These are phyloP conservation scores for Limnephilus marmoratus DNA, from an alignment of 2,888 invertebrate species.

Conservation along the genomic window DNA sequence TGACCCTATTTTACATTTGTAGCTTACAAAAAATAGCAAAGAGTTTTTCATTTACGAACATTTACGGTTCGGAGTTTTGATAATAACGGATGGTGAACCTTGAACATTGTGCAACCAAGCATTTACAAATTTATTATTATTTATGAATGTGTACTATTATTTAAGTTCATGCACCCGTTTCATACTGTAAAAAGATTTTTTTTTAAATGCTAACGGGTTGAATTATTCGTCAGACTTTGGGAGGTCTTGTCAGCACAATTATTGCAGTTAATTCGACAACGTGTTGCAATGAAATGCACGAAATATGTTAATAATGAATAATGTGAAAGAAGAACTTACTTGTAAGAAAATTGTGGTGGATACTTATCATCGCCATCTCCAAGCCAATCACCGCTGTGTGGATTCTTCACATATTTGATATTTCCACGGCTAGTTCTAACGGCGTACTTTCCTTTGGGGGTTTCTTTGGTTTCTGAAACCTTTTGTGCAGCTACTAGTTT, in stretches of 20 bases:
- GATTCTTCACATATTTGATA: slow-evolving; percentile 48
- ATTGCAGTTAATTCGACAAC: background rate
- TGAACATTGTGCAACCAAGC: background rate
- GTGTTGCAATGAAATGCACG: too few relatives aligned
- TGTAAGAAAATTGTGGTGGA: slow-evolving; percentile 60
- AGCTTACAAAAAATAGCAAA: background rate
- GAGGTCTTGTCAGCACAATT: background rate
- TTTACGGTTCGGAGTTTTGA: background rate
- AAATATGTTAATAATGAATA: background rate
- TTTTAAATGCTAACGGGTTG: too few relatives aligned
- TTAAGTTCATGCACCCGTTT: background rate
- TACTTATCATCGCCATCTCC: slow-evolving; percentile 38
- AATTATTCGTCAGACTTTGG: background rate
- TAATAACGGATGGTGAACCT: background rate
- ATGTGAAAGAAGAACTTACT: slow-evolving; percentile 50
- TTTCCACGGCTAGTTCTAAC: slow-evolving; percentile 34
- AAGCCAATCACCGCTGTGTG: slow-evolving; percentile 45
- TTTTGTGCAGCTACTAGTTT: background rate
- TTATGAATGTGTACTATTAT: background rate
- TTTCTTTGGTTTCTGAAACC: background rate
- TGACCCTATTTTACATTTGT: background rate
- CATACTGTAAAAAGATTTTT: background rate
- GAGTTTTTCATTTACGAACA: background rate
- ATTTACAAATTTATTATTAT: background rate
- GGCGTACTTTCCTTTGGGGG: background rate